Base-by-base conservation (phyloP, 2,113 vertebrate species). In the Neolamprologus falcicula region DNA sequence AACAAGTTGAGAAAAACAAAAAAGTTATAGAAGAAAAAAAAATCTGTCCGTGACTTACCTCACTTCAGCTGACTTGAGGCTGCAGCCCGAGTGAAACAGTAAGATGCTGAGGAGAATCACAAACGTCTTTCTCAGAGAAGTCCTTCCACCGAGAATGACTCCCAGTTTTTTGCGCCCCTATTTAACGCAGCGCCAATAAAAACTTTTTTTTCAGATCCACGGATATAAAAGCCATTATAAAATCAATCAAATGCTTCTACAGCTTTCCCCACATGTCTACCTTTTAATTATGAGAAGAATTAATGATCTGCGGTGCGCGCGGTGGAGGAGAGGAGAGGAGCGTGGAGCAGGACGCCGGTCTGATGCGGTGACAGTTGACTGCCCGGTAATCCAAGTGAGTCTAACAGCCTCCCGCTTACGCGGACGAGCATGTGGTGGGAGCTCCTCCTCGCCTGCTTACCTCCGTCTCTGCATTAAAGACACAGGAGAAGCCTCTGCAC, bases 301-400 rank as follows among this genome's bases (percentile, higher is more conserved):
- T 73, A 68, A 79, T 53, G 80, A 21, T 13, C 40, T 89, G 76
- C 57, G 63, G 35, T 50, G 87, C 66, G 89, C 84, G 73, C 87
- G 37, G 86, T n/a, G 17, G 54, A 52, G 84, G 28, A 21, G 53
- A 66, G 86, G 26, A 28, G 66, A 52, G 87, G 91, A 78, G 82
- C 81, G 86, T 78, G 3, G 83, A 47, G 73, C 85, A 83, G 83
- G n/a, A 82, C 76, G 90, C 88, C 89, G 83, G 59, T 85, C 19
- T 82, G 90, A 12, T 82, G 91, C 85, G 68, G 86, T 93, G 93
- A 92, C 93, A 94, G 85, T 78, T 92, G 86, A 93, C 94, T 92
- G 92, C 47, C 90, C 93, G 92, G 89, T 96, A 94, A 95, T 96
- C 95, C 95, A 92, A 94, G 94, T 76, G 95, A 89, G 87, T 94